Evolutionary conservation across 2,797 vertebrate species (phyloP).

Genomic region (Tamandua tetradactyla): DNA sequence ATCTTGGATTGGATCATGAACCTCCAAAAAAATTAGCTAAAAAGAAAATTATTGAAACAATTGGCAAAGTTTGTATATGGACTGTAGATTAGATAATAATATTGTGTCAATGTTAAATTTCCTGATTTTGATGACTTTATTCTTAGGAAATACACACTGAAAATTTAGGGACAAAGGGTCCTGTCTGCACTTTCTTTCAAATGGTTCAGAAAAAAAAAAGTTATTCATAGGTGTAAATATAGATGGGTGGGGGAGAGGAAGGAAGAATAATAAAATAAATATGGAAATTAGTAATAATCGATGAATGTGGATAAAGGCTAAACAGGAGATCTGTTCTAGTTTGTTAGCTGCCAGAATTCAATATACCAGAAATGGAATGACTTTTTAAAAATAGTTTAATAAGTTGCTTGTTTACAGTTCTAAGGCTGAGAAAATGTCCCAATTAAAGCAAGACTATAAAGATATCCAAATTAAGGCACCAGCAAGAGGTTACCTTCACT

Average conservation of each 20-base stretch:
- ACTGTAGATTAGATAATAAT: neutral
- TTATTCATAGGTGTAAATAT: neutral
- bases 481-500: too few species aligned
- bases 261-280: neutral
- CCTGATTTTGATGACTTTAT: neutral
- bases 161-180: neutral
- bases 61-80: neutral
- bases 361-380: too few species aligned
- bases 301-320: neutral
- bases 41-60: neutral
- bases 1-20: neutral
- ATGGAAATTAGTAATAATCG: neutral
- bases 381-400: too few species aligned
- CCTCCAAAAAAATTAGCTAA: neutral
- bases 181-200: neutral
- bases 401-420: too few species aligned
- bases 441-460: too few species aligned
- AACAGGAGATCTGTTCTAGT: too few species aligned
- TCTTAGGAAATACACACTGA: neutral
- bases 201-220: slow-evolving; percentile 23
- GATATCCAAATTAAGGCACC: too few species aligned
- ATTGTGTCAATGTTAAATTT: neutral
- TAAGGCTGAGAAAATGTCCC: too few species aligned
- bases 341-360: too few species aligned
- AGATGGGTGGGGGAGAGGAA: neutral